These are phyloP conservation scores for Neoitamus cyanurus DNA, from an alignment of 2,888 invertebrate species.

Conservation along the genomic window DNA sequence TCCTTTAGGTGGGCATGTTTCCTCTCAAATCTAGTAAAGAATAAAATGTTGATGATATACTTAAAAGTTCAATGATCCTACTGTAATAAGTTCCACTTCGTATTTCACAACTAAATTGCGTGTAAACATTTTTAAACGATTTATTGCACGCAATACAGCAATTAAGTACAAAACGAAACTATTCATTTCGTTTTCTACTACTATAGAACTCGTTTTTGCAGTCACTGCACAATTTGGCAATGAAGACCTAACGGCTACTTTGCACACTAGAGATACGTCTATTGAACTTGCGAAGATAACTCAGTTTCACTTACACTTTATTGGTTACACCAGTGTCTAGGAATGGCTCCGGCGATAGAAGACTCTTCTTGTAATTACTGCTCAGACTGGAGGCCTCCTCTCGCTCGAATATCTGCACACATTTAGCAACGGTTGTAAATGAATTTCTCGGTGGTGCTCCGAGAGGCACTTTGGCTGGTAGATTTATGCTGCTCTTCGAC, in stretches of 20 bases:
- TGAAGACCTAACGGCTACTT: neutral
- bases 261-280: neutral
- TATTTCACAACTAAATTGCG: too few species aligned
- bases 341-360: slow-evolving; percentile 63
- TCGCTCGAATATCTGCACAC: neutral
- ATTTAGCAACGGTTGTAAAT: neutral
- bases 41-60: too few species aligned
- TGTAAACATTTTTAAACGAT: too few species aligned
- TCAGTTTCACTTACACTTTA: slow-evolving; percentile 61
- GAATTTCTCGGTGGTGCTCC: neutral
- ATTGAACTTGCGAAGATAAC: neutral
- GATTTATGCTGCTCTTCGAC: neutral
- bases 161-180: too few species aligned
- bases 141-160: too few species aligned
- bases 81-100: too few species aligned
- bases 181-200: too few species aligned
- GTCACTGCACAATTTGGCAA: too few species aligned
- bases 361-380: slow-evolving; percentile 61
- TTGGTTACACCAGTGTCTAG: slow-evolving; percentile 65
- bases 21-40: slow-evolving; percentile 61
- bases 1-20: slow-evolving; percentile 63
- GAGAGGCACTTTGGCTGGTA: neutral
- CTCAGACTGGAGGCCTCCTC: neutral
- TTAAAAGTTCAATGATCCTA: too few species aligned
- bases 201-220: too few species aligned